phyloP scores from a whole-genome alignment of 2,113 vertebrate species.

The Lagopus muta region DNA sequence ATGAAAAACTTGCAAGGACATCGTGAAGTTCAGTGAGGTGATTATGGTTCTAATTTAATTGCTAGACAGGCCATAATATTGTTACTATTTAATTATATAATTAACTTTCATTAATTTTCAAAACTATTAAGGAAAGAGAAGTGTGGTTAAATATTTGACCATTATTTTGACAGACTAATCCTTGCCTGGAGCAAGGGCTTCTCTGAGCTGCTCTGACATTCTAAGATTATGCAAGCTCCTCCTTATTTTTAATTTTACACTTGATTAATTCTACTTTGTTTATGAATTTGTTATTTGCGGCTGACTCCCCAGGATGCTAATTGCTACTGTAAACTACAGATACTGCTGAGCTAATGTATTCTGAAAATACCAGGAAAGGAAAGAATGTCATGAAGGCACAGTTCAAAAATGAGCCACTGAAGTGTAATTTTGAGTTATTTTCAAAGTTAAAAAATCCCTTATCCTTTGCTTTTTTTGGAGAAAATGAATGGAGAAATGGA shows the following conservation, averaged over 20 bases:
- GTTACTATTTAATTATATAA: conserved; percentile 26
- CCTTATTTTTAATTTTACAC: conserved; percentile 67
- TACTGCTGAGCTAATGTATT: conserved; percentile 68
- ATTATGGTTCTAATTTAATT: conserved; percentile 14
- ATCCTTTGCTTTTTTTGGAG: neutral
- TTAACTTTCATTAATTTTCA: conserved; percentile 2
- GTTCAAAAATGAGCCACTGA: conserved; percentile 6
- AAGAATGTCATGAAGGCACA: neutral
- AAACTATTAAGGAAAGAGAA: conserved; percentile 35
- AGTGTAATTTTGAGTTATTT: neutral
- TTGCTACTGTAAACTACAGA: conserved; percentile 69
- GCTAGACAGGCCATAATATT: neutral
- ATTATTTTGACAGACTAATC: conserved; percentile 29
- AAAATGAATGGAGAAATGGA: neutral
- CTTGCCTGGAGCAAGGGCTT: conserved; percentile 27
- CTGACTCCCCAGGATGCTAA: conserved; percentile 73
- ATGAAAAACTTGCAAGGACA: neutral
- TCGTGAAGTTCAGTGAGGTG: neutral
- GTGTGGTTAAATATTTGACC: neutral
- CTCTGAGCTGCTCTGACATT: conserved; percentile 11
- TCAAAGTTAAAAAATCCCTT: neutral
- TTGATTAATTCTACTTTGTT: conserved; percentile 72
- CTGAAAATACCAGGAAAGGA: conserved; percentile 20
- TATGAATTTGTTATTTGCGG: conserved; percentile 63
- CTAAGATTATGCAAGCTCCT: conserved; percentile 52